Evolutionary conservation across 2,888 invertebrate species (phyloP), one percentile per base, ranked within the genome.

Genomic region (Trilocha varians): DNA sequence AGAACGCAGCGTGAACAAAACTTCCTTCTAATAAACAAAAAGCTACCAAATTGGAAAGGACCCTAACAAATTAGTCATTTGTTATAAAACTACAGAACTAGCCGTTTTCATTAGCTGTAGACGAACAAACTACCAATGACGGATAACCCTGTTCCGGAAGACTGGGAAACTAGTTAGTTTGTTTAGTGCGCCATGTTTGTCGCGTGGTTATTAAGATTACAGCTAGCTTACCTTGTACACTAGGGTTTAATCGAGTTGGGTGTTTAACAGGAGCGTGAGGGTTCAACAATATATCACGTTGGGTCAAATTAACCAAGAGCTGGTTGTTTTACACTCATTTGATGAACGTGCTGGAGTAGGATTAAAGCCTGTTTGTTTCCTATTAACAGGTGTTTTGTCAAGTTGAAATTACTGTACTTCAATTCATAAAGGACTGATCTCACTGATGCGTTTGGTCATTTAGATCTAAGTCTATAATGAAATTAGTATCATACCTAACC

Each of bases 221-320:
- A 33, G 25, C 18, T 34, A 38, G 35, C 34, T 35, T 42, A 38
- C 9, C 34, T 34, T 34, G 38, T 16, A 32, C 34, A 38, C 35
- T 38, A 32, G 34, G 11, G 34, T 38, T 33, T 35, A 42, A 42
- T 32, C 38, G 38, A 34, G 15, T 42, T 18, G 16, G 25, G 34
- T 25, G 11, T 25, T 11, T 25, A 2, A 9, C 25, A 4, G 4
- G n/a, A 6, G 6, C 25, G 5, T 11, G 11, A 25, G 3, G 11
- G 8, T 11, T 25, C 25, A 11, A 25, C 25, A 25, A 11, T 11
- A 25, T 11, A 5, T 25, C 25, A 25, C 11, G 25, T 25, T 25
- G 8, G 25, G 25, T 25, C 2, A 5, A 25, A 25, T 5, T 25
- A 6, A 2, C 11, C 25, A 25, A 5, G 5, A 5, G 6, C 11